Base-by-base conservation (phyloP, 2,113 vertebrate genomes). In the Anguilla rostrata region DNA sequence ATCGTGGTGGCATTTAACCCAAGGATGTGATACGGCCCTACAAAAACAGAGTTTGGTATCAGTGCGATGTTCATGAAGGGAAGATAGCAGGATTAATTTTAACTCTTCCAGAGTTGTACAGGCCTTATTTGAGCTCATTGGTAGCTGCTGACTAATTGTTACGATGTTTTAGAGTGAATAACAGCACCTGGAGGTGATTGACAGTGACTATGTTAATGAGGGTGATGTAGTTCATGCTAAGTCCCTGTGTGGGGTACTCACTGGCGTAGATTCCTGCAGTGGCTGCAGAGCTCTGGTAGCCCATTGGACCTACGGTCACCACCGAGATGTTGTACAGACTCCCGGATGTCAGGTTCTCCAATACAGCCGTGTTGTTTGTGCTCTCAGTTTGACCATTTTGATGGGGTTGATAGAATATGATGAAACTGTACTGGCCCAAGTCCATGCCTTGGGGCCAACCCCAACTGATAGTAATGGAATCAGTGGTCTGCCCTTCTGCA, bases 311-410 rank as follows among this genome's bases (percentile, higher is more conserved):
- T 66, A 90, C 60, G 26, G 94, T 94, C 29, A 29, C 86, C 41
- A 94, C 88, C 0, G 89, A 93, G 82, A 95, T 89, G 81, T 88
- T 90, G 84, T 93, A 93, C 1, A 89, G 11, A 1, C 92, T 95
- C 60, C 94, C 95, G 57, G 94, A 92, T 2, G 0, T 2, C 0
- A 93, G 92, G 0, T 80, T 6, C 11, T 2, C 1, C 29, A 92
- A 26, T 40, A 18, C 14, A 4, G 53, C 6, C 43, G n/a, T 39
- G 29, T 78, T 85, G 11, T 85, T 9, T 46, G 43, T n/a, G 84
- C 71, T 34, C 16, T 0, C 0, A 7, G 5, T 79, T 85, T 78
- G 39, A 34, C 56, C 60, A 63, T 20, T 63, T 15, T 3, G 56
- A 20, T 53, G 46, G 29, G 14, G 6, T 34, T 79, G 43, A 40